Conservation (phyloP, 2,888 invertebrate genomes). For the Drosophila atripex region DNA sequence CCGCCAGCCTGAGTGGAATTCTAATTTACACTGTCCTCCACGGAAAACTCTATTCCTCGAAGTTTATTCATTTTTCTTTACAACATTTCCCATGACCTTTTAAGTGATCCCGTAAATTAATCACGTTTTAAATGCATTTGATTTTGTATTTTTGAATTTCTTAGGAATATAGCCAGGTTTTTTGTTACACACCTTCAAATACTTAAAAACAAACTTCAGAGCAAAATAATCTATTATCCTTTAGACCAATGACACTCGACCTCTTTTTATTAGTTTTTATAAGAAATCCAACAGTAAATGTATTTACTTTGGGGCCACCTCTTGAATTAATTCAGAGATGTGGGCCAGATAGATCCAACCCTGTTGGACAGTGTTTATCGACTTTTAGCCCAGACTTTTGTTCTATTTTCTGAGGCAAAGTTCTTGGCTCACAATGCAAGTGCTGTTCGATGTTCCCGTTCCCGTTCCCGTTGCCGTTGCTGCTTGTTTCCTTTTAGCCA, state of each 20-base stretch:
- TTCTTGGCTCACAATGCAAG: conserved; percentile 68
- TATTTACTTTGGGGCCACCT: conserved; percentile 12
- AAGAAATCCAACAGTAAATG: background rate
- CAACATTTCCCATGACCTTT: conserved; percentile 30
- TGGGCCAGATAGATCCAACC: conserved; percentile 42
- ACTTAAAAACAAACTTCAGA: background rate
- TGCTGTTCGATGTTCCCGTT: conserved; percentile 58
- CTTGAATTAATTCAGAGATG: conserved; percentile 11
- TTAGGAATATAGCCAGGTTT: background rate
- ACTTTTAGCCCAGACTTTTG: conserved; percentile 64
- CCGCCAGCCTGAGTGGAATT: conserved; percentile 59
- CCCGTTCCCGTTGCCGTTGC: conserved; percentile 49
- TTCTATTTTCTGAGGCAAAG: conserved; percentile 66
- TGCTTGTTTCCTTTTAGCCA: conserved; percentile 78
- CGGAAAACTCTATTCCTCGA: conserved; percentile 5
- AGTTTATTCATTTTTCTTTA: background rate
- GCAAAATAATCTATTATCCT: background rate
- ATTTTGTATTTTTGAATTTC: background rate
- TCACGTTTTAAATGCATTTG: conserved; percentile 1
- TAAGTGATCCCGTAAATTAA: conserved; percentile 11
- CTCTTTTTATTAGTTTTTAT: background rate
- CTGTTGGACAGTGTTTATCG: conserved; percentile 61
- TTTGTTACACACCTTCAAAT: background rate
- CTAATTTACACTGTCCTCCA: conserved; percentile 57
- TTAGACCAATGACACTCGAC: background rate